Conservation (phyloP, 2,113 vertebrate species). For the Physeter macrocephalus region DNA sequence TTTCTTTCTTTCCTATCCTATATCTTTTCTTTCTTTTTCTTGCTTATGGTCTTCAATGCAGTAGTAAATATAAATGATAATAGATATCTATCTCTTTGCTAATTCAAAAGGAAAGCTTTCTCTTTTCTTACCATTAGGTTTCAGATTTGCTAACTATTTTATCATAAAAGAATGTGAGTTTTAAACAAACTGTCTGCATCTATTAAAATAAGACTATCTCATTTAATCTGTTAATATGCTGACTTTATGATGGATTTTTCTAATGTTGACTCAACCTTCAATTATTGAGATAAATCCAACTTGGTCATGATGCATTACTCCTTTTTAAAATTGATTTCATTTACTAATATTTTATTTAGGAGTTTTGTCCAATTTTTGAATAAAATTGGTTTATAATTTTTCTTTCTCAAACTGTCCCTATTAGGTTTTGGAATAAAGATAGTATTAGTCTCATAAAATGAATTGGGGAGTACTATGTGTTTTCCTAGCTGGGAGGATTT, state of each 20-base stretch:
- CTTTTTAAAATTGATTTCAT: not conserved
- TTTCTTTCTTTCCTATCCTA: not conserved
- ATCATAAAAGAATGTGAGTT: not conserved
- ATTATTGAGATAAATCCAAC: not conserved
- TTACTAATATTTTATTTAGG: not conserved
- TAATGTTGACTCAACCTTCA: not conserved
- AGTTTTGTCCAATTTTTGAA: not conserved
- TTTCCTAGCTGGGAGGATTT: not conserved
- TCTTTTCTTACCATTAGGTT: not conserved
- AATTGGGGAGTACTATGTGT: not conserved
- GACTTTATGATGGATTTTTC: not conserved
- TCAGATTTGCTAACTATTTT: not conserved
- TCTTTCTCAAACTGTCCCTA: not conserved
- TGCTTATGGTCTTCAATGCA: not conserved
- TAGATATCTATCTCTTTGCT: not conserved
- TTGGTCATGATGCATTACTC: not conserved
- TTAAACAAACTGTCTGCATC: not conserved
- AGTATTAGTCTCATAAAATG: not conserved
- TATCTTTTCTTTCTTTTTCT: not conserved
- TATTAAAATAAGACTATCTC: not conserved
- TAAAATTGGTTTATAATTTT: not conserved
- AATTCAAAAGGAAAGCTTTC: not conserved
- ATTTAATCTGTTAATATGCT: not conserved
- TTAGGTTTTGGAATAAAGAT: not conserved
- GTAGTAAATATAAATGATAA: not conserved